These are phyloP conservation scores for Tonatia bakeri DNA, from an alignment of 2,113 vertebrate species.

Conservation along the genomic window DNA sequence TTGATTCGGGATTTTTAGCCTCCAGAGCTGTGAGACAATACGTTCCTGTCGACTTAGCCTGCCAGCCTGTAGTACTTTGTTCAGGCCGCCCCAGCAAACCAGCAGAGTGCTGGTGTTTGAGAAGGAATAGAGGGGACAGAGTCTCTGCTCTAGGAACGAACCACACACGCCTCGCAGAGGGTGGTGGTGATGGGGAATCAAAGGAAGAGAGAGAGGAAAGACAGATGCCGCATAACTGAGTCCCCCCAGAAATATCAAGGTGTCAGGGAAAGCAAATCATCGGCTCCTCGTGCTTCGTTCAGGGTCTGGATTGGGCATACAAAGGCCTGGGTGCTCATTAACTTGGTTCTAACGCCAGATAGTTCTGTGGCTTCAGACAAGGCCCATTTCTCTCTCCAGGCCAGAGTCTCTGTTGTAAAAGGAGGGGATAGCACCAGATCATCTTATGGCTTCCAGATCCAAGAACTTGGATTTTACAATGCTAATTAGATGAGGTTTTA, in stretches of 20 bases:
- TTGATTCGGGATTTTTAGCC: background rate
- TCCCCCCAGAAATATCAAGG: background rate
- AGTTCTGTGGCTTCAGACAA: background rate
- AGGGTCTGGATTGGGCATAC: fast-evolving
- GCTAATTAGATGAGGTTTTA: background rate
- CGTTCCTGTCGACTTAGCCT: background rate
- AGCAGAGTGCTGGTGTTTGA: fast-evolving
- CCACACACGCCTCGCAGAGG: fast-evolving
- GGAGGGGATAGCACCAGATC: background rate
- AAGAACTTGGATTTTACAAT: background rate
- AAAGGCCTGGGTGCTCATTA: background rate
- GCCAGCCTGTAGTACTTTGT: fast-evolving
- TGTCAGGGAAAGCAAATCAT: no score
- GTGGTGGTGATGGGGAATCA: background rate
- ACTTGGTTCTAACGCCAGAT: background rate
- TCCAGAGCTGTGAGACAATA: background rate
- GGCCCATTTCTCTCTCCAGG: background rate
- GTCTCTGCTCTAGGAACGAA: background rate
- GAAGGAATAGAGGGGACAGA: background rate
- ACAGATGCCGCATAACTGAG: background rate
- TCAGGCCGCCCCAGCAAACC: fast-evolving
- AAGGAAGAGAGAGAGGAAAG: background rate
- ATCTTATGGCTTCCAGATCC: background rate
- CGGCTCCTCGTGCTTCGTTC: fast-evolving
- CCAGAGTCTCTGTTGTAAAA: background rate